Percentiles rank a stretch among this genome's conserved stretches.
Conservation (phyloP, 2,888 invertebrate species). For the Globia sparganii region DNA sequence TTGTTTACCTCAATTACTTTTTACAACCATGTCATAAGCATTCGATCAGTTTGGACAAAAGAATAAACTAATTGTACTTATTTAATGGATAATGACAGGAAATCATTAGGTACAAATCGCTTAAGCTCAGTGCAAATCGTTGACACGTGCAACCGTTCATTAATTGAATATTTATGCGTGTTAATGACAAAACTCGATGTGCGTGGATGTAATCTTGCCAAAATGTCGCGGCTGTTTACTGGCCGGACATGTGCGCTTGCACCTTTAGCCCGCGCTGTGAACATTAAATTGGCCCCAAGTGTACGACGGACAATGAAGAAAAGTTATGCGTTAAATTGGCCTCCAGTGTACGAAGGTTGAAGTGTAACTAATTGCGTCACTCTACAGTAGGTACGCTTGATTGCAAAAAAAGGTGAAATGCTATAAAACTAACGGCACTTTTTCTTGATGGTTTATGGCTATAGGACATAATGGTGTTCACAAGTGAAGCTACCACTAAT, state of each 20-base stretch:
- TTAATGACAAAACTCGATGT: conserved; percentile 51
- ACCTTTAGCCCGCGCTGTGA: conserved; percentile 63
- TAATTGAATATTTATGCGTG: conserved; percentile 58
- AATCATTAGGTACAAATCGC: conserved; percentile 43
- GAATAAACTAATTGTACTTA: conserved; percentile 20
- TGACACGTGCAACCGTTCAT: conserved; percentile 37
- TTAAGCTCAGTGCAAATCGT: conserved; percentile 34
- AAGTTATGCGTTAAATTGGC: conserved; percentile 55
- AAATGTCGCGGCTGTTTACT: conserved; percentile 51
- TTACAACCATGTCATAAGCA: conserved; percentile 14
- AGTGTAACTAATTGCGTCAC: conserved; percentile 67
- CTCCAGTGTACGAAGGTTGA: conserved; percentile 57
- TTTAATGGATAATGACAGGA: conserved; percentile 39
- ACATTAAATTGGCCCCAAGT: conserved; percentile 61
- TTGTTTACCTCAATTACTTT: conserved; percentile 23
- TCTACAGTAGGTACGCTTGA: conserved; percentile 62
- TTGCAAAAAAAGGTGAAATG: conserved; percentile 58
- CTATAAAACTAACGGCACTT: conserved; percentile 56
- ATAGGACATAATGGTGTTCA: conserved; percentile 50
- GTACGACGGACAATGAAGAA: conserved; percentile 55
- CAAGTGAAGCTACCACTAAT: conserved; percentile 36
- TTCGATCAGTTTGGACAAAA: conserved; percentile 36
- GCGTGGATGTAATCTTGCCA: conserved; percentile 52
- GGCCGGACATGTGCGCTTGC: conserved; percentile 51
- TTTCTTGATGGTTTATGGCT: conserved; percentile 49